phyloP scores from a whole-genome alignment of 1,140 invertebrate species.

The Pogonognathellus flavescens region DNA sequence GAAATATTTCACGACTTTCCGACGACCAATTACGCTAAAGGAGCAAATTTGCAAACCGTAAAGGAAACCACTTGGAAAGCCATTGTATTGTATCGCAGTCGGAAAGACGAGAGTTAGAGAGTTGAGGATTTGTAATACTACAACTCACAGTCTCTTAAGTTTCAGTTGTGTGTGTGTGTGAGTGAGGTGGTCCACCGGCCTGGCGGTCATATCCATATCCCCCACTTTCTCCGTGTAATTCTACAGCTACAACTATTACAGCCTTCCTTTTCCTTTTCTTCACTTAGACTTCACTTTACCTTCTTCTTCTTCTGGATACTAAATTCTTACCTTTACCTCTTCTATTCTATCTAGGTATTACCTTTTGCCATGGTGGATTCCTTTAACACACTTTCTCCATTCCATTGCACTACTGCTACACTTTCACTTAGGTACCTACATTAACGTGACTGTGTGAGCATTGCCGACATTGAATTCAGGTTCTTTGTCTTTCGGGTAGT shows the following conservation, averaged over 20 bases:
- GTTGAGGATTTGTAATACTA: neutral
- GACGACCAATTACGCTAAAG: constrained; percentile 54
- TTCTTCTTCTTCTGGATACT: neutral
- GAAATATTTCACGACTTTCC: constrained; percentile 56
- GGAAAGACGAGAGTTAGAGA: constrained; percentile 15
- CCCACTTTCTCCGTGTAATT: constrained; percentile 11
- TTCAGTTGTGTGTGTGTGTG: neutral
- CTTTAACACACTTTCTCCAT: too few relatives aligned
- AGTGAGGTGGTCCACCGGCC: neutral
- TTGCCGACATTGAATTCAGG: too few relatives aligned
- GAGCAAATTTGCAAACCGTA: constrained; percentile 54
- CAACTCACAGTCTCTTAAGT: constrained; percentile 21
- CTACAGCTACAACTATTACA: neutral
- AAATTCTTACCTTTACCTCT: too few relatives aligned
- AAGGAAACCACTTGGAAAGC: constrained; percentile 52
- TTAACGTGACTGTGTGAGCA: too few relatives aligned
- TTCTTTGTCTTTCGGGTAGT: too few relatives aligned
- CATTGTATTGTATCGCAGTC: neutral
- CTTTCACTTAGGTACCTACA: too few relatives aligned
- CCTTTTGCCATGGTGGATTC: too few relatives aligned
- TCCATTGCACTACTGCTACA: too few relatives aligned
- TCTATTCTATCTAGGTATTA: too few relatives aligned
- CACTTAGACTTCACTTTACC: too few relatives aligned
- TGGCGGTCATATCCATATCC: neutral
- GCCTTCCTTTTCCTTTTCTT: too few relatives aligned